phyloP scores from a whole-genome alignment of 2,113 vertebrate species.

The Haemorhous mexicanus region DNA sequence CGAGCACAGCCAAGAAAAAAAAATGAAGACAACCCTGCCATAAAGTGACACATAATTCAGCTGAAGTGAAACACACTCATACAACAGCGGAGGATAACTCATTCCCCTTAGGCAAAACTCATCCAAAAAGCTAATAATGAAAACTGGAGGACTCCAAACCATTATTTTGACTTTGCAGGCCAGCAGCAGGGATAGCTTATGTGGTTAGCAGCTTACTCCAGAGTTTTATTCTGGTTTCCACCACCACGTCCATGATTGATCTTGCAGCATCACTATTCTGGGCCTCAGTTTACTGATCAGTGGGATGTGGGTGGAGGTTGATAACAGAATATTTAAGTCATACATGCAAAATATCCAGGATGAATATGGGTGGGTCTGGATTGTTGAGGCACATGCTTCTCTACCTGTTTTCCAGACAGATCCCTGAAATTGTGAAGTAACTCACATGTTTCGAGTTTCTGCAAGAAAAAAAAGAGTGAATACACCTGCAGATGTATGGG shows the following conservation, averaged over 20 bases:
- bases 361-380: neutral
- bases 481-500: neutral
- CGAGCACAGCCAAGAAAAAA: neutral
- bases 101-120: conserved; percentile 58
- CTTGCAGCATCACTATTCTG: neutral
- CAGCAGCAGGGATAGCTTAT: conserved; percentile 37
- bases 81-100: conserved; percentile 36
- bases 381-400: neutral
- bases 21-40: conserved; percentile 50
- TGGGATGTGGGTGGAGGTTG: neutral
- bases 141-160: conserved; percentile 44
- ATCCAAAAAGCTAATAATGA: conserved; percentile 64
- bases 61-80: conserved; percentile 33
- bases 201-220: conserved; percentile 42
- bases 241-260: neutral
- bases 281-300: neutral
- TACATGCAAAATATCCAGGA: neutral
- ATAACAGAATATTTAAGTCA: neutral
- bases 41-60: conserved; percentile 60
- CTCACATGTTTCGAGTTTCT: neutral
- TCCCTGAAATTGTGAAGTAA: neutral
- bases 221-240: conserved; percentile 29
- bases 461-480: neutral
- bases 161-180: conserved; percentile 45
- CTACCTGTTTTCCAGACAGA: neutral